These are phyloP conservation scores for Emydocephalus ijimae DNA, from an alignment of 2,113 vertebrate species.

Conservation along the genomic window DNA sequence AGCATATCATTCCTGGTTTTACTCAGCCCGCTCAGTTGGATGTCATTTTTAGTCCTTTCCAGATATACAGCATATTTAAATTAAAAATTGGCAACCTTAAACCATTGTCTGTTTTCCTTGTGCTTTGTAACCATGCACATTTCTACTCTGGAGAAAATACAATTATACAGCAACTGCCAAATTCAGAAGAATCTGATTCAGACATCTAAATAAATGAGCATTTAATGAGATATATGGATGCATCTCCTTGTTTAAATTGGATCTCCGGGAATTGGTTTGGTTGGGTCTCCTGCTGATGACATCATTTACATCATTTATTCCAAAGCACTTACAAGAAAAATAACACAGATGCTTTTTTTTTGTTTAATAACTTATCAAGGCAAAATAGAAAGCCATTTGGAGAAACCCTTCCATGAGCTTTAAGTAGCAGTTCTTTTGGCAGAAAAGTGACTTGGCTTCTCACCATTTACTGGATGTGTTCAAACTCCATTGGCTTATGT, in stretches of 20 bases:
- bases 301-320: conserved; percentile 45
- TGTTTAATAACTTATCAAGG: conserved; percentile 35
- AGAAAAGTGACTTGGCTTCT: conserved; percentile 51
- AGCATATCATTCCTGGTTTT: not conserved
- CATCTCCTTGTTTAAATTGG: not conserved
- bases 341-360: conserved; percentile 51
- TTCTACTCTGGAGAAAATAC: conserved; percentile 8
- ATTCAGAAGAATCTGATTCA: not conserved
- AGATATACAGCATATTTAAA: not conserved
- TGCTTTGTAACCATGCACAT: not conserved
- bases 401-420: conserved; percentile 31
- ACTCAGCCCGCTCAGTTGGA: not conserved
- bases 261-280: conserved; percentile 14
- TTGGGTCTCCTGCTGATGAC: not conserved
- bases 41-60: not conserved
- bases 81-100: not conserved
- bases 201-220: not conserved
- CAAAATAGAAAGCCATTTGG: not conserved
- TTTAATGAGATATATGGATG: conserved; percentile 3
- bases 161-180: not conserved
- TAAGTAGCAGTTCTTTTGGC: conserved; percentile 53
- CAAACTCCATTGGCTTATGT: conserved; percentile 61
- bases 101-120: not conserved
- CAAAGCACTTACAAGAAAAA: conserved; percentile 24
- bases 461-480: conserved; percentile 60